A percentile compares a stretch with the other conserved stretches of the same genome.
Conservation (phyloP, 2,113 vertebrate species). For the Ceratotherium simum region DNA sequence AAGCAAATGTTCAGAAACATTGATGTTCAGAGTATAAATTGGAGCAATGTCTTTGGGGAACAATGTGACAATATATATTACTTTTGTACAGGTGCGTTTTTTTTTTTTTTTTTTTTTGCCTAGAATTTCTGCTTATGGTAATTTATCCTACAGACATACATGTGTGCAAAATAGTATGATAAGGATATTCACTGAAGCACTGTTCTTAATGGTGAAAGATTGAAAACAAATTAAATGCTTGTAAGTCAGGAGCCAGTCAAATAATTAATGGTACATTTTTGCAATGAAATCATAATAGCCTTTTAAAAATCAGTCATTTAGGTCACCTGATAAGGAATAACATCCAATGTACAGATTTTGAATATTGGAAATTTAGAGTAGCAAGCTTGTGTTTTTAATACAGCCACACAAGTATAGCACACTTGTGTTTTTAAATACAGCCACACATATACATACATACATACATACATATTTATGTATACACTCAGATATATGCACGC, state of each 20-base stretch:
- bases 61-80: not conserved
- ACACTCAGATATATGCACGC: not conserved
- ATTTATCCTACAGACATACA: not conserved
- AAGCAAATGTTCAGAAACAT: not conserved
- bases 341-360: not conserved
- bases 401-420: not conserved
- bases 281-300: not conserved
- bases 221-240: not conserved
- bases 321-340: not conserved
- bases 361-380: not conserved
- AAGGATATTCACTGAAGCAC: not conserved
- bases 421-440: not conserved
- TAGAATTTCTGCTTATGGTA: not conserved
- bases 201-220: not conserved
- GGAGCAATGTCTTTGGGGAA: not conserved
- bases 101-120: not conserved
- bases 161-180: not conserved
- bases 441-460: not conserved
- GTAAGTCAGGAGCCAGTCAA: not conserved
- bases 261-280: not conserved
- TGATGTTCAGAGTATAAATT: not conserved
- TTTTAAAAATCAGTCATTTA: not conserved
- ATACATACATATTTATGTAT: fast-evolving
- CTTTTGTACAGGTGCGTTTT: not conserved
- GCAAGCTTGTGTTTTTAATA: not conserved